Base-by-base conservation (phyloP, 1,140 invertebrate species). In the Cydia pomonella region DNA sequence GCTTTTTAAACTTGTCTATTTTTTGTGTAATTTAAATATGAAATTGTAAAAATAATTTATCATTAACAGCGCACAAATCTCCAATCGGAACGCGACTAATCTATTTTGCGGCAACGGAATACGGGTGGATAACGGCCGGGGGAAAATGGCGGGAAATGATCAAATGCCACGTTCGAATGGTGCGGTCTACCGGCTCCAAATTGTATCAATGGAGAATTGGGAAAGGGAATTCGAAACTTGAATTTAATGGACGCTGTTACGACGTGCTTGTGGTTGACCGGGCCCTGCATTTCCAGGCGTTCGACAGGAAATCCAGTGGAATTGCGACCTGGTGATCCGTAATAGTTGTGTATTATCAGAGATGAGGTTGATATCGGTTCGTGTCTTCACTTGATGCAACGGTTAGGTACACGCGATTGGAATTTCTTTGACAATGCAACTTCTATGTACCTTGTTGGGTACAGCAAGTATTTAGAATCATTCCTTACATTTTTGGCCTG, bases 1-100 rank as follows among this genome's bases (percentile, higher is more conserved):
- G 29, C 33, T 38, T 38, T 9, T 38, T 38, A 38, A 1, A 38
- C 33, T 38, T 38, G 33, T 0, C 7, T 38, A 38, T 38, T 38
- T 38, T 38, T 38, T 1, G 10, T 38, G 33, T 33, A 38, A 38
- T 3, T 44, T 16, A 13, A 38, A 38, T 38, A 44, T 44, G 12
- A 13, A 16, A 16, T 44, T 18, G 16, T 50, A 50, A n/a, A 50
- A 3, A 50, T 18, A 50, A 18, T 69, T 69, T 69, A 16, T 4
- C 5, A 33, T 41, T 9, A 33, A 16, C 29, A 33, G 16, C 18
- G 29, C 64, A 44, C 47, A 74, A 76, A 81, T 78, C 53, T 50
- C 63, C 78, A 79, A 81, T 79, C 73, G 75, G 63, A 75, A 72
- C 73, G 44, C 44, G 44, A 76, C 76, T 79, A 81, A 81, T 81